Conservation (phyloP, 2,797 vertebrate species). For the Silurus aristotelis region DNA sequence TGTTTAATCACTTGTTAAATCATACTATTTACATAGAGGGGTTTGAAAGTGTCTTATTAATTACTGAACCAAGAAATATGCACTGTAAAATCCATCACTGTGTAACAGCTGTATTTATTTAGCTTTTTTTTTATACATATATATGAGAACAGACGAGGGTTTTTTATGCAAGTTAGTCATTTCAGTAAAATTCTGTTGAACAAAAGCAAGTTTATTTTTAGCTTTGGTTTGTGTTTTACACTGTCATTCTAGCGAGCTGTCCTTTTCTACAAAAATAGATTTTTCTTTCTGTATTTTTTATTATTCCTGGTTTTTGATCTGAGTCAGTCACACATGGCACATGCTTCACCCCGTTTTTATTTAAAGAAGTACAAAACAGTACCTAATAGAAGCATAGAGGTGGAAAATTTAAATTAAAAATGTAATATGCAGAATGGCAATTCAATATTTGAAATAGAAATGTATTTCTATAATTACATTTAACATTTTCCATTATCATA, state of each 20-base stretch:
- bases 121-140: background rate
- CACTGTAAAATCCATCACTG: slow-evolving; percentile 39
- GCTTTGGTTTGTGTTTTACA: background rate
- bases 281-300: background rate
- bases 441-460: too few species aligned
- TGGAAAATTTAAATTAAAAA: too few species aligned
- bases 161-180: background rate
- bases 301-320: background rate
- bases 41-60: slow-evolving; percentile 35
- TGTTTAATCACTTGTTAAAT: background rate
- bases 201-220: background rate
- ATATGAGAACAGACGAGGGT: background rate
- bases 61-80: slow-evolving; percentile 9
- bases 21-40: slow-evolving; percentile 3
- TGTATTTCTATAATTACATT: too few species aligned
- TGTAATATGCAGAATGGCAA: too few species aligned
- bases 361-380: background rate
- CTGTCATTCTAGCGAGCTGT: background rate
- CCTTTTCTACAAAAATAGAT: background rate
- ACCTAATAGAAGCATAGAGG: too few species aligned
- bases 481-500: too few species aligned
- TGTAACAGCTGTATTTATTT: slow-evolving; percentile 21
- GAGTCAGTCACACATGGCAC: background rate
- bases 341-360: background rate
- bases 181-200: background rate